These are phyloP conservation scores for Drosophila tropicalis DNA, from an alignment of 1,140 invertebrate genomes.

Conservation along the genomic window DNA sequence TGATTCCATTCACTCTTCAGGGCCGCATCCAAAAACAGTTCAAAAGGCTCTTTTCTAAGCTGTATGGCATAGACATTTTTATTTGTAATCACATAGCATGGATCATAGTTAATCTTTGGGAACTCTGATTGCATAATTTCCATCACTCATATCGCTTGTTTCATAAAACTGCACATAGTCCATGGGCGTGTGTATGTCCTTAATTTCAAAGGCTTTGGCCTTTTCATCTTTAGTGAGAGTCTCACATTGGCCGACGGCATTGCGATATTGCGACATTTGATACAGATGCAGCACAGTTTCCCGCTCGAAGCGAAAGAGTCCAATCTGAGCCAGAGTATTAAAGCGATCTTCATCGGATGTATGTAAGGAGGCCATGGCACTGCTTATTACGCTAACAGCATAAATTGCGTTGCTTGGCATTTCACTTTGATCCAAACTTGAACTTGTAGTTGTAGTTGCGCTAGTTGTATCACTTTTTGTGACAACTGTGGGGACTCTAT, in stretches of 20 bases:
- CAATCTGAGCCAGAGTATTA: constrained; percentile 84
- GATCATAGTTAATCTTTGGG: constrained; percentile 84
- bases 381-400: constrained; percentile 79
- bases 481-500: constrained; percentile 13
- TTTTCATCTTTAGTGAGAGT: constrained; percentile 83
- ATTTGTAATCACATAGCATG: constrained; percentile 89
- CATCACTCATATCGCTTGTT: constrained; percentile 61
- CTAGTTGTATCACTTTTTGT: constrained; percentile 70
- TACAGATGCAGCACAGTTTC: constrained; percentile 78
- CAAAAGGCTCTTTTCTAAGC: constrained; percentile 86
- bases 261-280: constrained; percentile 77
- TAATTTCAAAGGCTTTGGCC: constrained; percentile 84
- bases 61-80: constrained; percentile 88
- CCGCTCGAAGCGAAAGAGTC: constrained; percentile 85
- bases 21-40: constrained; percentile 86
- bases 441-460: constrained; percentile 63
- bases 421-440: constrained; percentile 66
- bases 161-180: constrained; percentile 80
- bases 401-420: constrained; percentile 73
- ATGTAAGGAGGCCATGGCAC: constrained; percentile 75
- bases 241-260: constrained; percentile 38
- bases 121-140: constrained; percentile 81
- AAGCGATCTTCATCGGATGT: constrained; percentile 83
- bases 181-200: constrained; percentile 78
- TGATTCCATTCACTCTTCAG: constrained; percentile 67